phyloP scores from a whole-genome alignment of 2,888 invertebrate species.

The Drosophila fulvimacula region DNA sequence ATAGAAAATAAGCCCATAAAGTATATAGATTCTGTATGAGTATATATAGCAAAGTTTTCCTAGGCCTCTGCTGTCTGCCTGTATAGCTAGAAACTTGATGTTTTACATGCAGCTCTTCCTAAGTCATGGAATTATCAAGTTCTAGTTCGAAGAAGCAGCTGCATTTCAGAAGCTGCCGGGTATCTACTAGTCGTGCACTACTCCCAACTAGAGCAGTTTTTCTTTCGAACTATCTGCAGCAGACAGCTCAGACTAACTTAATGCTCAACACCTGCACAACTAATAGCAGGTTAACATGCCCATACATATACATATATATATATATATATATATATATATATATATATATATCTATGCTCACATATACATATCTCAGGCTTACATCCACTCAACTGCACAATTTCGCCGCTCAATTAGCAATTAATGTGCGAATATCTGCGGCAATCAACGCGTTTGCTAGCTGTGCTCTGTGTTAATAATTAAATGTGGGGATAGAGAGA shows the following conservation, averaged over 20 bases:
- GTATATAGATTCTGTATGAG: background rate
- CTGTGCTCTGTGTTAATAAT: constrained; percentile 59
- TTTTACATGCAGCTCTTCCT: too few species aligned
- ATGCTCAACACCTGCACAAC: constrained; percentile 22
- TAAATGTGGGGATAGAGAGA: constrained; percentile 27
- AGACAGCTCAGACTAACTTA: too few species aligned
- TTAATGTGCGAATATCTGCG: constrained; percentile 56
- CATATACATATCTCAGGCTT: background rate
- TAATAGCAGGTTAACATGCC: background rate
- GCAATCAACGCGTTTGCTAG: constrained; percentile 43
- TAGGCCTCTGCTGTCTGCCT: too few species aligned
- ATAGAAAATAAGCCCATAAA: too few species aligned
- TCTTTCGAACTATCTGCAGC: too few species aligned
- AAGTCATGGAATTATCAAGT: too few species aligned
- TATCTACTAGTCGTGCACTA: background rate
- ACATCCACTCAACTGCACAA: background rate
- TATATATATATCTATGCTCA: background rate
- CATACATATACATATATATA: background rate
- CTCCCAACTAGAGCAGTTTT: background rate
- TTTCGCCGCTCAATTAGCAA: constrained; percentile 36
- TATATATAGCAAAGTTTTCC: background rate
- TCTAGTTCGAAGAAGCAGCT: too few species aligned
- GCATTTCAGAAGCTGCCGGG: background rate
- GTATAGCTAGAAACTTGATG: too few species aligned
- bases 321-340: background rate